Evolutionary conservation across 2,113 vertebrate species (phyloP).

Genomic region (Natator depressus): DNA sequence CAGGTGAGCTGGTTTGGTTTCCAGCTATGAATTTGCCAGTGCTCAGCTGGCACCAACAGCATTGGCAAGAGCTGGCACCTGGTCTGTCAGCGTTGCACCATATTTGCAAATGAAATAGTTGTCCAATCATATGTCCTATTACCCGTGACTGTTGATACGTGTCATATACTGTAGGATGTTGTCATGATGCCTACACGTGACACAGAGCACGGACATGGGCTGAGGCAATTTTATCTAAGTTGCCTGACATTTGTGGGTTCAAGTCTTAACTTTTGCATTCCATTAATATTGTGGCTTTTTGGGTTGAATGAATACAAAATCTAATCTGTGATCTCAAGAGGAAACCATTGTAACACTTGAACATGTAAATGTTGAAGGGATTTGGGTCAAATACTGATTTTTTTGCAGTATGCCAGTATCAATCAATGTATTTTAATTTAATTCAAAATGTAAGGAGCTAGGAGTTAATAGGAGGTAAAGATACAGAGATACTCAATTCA

Average conservation of each 20-base stretch:
- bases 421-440: constrained; percentile 63
- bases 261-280: constrained; percentile 24
- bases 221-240: not conserved
- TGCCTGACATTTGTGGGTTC: constrained; percentile 6
- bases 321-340: constrained; percentile 37
- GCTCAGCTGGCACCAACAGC: not conserved
- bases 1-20: not conserved
- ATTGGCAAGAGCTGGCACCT: not conserved
- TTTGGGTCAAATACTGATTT: constrained; percentile 50
- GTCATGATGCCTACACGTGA: not conserved
- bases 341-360: constrained; percentile 36
- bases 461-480: not conserved
- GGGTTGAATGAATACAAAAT: constrained; percentile 35
- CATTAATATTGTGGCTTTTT: constrained; percentile 33
- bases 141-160: not conserved
- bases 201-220: not conserved
- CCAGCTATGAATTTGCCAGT: not conserved
- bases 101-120: not conserved
- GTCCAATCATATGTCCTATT: not conserved
- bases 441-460: constrained; percentile 32
- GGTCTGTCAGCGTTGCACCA: not conserved
- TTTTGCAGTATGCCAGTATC: constrained; percentile 37
- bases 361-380: constrained; percentile 9
- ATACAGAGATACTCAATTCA: not conserved
- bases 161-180: not conserved